A percentile compares a stretch with the other conserved stretches of the same genome.
These are phyloP conservation scores for Meiosimyza decipiens DNA, from an alignment of 2,888 invertebrate genomes.

Conservation along the genomic window DNA sequence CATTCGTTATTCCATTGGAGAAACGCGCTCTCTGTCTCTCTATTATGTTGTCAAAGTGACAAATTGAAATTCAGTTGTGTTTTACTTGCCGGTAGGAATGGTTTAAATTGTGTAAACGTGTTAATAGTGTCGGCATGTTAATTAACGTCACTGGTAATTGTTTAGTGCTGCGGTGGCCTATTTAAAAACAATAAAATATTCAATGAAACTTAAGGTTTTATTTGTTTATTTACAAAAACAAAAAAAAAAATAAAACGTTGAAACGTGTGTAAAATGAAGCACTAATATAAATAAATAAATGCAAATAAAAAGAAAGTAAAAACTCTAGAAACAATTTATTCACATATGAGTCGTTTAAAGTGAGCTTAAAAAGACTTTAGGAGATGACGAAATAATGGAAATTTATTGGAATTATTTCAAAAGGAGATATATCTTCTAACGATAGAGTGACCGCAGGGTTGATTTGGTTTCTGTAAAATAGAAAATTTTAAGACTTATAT, in stretches of 20 bases:
- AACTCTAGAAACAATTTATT: too few species aligned
- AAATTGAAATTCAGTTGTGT: constrained; percentile 15
- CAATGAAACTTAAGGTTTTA: too few species aligned
- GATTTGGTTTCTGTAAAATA: too few species aligned
- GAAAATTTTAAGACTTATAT: too few species aligned
- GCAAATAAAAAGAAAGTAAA: too few species aligned
- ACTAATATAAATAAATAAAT: too few species aligned
- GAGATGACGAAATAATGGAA: constrained; percentile 45
- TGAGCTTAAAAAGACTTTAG: too few species aligned
- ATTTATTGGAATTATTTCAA: constrained; percentile 30
- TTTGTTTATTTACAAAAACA: neutral
- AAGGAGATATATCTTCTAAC: neutral
- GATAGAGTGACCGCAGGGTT: neutral
- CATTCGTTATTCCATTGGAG: neutral
- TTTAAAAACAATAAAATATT: neutral
- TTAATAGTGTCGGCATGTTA: too few species aligned
- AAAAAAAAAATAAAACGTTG: neutral
- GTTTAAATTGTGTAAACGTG: neutral
- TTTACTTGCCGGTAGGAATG: constrained; percentile 24
- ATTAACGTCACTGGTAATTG: neutral
- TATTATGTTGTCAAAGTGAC: neutral
- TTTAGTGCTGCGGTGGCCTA: neutral
- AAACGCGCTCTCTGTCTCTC: too few species aligned
- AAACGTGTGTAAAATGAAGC: neutral
- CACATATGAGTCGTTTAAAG: too few species aligned